These are phyloP conservation scores for Pteropus alecto DNA, from an alignment of 2,113 vertebrate species.

Conservation along the genomic window DNA sequence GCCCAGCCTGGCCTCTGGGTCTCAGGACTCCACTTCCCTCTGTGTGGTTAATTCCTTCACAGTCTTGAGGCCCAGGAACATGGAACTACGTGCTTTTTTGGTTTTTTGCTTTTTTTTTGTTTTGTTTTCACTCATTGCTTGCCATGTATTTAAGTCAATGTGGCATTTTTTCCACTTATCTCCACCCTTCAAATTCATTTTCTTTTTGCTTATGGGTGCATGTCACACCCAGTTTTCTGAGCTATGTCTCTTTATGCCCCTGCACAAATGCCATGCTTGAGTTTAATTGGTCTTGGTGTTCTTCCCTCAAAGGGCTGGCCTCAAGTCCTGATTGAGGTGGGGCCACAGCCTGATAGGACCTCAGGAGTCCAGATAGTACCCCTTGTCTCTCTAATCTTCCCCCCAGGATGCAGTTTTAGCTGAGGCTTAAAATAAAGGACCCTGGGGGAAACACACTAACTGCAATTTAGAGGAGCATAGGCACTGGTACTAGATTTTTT, in stretches of 20 bases:
- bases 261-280: neutral
- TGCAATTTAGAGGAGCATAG: neutral
- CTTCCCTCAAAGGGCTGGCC: neutral
- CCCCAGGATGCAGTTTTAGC: neutral
- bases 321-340: neutral
- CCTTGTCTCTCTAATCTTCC: neutral
- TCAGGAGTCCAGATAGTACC: neutral
- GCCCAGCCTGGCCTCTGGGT: neutral
- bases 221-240: neutral
- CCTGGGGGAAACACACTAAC: neutral
- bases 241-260: neutral
- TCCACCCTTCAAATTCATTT: neutral
- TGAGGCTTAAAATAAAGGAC: neutral
- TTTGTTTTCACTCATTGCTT: neutral
- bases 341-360: neutral
- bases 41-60: neutral
- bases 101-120: neutral
- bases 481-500: neutral
- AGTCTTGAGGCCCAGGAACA: neutral
- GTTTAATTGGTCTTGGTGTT: neutral
- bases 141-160: neutral
- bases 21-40: neutral
- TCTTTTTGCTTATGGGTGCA: neutral
- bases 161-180: neutral
- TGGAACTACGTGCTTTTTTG: neutral